phyloP scores from a whole-genome alignment of 2,888 invertebrate genomes.

The Magallana nippona region DNA sequence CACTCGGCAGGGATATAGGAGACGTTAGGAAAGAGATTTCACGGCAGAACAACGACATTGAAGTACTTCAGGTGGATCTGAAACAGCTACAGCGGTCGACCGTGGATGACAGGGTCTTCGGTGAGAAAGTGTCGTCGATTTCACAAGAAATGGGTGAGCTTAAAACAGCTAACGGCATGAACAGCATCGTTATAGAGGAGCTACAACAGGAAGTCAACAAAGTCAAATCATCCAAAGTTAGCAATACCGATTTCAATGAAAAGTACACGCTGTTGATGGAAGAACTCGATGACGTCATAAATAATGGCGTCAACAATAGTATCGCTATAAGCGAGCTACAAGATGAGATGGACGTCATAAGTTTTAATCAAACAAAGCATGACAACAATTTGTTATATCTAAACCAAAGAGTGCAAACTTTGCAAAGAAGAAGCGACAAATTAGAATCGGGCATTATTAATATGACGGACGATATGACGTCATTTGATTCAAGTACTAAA shows the following conservation, averaged over 20 bases:
- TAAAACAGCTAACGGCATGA: neutral
- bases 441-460: neutral
- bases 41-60: neutral
- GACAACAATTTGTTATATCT: neutral
- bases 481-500: neutral
- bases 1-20: neutral
- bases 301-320: neutral
- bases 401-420: neutral
- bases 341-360: neutral
- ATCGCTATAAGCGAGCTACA: neutral
- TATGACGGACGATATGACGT: neutral
- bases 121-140: neutral
- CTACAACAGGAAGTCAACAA: neutral
- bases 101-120: neutral
- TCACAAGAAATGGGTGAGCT: neutral
- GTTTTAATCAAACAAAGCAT: neutral
- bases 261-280: neutral
- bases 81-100: neutral
- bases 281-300: neutral
- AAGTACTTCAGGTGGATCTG: constrained; percentile 13
- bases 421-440: neutral
- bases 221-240: neutral
- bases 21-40: constrained; percentile 4
- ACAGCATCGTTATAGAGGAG: constrained; percentile 7
- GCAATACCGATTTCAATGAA: neutral